Base-by-base conservation (phyloP, 2,113 vertebrate species). In the Myiopsitta monachus region DNA sequence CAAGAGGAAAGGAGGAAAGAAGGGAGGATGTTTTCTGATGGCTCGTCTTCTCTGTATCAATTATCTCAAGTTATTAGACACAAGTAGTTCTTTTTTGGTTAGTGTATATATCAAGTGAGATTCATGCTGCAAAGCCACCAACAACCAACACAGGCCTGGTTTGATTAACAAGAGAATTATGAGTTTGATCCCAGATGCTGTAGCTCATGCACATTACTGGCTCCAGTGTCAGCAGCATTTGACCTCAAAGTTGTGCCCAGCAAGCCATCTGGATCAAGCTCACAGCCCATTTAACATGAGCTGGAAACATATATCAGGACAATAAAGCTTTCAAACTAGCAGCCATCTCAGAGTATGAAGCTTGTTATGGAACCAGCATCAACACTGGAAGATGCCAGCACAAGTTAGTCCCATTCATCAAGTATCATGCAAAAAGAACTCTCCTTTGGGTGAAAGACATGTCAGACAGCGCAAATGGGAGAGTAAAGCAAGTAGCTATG, bases 201-300 rank as follows among this genome's bases (percentile, higher is more conserved):
- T 70, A 87, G 87, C 63, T 95, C 88, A 90, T 70, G 81, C 49
- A 90, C n/a, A 19, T 90, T 85, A 72, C 82, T 70, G 90, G 82
- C 93, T 90, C n/a, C 41, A 92, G 70, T 85, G 90, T 91, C 95
- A 94, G 66, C 82, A 95, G 81, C 84, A 77, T 95, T 92, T 96
- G 96, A 96, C 94, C 95, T 96, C 82, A 93, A 91, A 90, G 78
- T 31, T 54, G 28, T 69, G 80, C 69, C 90, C 72, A 96, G 72
- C 67, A 94, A 94, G 78, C 95, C 96, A 95, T 94, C 95, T 97
- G 94, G 84, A 94, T 93, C 90, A 91, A 89, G 67, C 86, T 95
- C 80, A 94, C 88, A 92, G 91, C 28, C 87, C 92, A 93, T 96
- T 96, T 95, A 95, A 94, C 94, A 85, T 80, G 54, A 96, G 75